Evolutionary conservation across 2,113 vertebrate genomes (phyloP).

Genomic region (Chascanopsetta lugubris): DNA sequence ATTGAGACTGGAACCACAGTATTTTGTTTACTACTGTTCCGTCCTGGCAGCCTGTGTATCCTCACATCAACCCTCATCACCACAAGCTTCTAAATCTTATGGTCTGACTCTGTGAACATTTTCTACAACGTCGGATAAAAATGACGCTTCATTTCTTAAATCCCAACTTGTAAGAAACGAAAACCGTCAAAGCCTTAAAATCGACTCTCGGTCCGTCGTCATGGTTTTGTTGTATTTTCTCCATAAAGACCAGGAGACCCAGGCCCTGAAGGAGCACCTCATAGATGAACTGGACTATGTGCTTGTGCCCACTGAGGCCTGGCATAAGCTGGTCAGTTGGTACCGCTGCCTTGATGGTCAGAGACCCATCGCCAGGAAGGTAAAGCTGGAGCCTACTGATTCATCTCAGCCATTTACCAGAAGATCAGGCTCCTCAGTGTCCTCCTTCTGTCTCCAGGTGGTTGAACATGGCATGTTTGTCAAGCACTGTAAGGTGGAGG

Average conservation of each 20-base stretch:
- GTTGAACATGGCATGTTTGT: constrained; percentile 97
- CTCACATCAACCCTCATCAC: no score
- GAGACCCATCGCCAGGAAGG: constrained; percentile 93
- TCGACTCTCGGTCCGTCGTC: background rate
- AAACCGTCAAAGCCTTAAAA: no score
- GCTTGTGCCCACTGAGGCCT: constrained; percentile 92
- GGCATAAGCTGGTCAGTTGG: constrained; percentile 92
- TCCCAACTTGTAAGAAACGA: no score
- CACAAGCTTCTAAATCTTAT: no score
- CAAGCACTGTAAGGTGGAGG: constrained; percentile 98
- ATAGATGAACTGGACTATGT: constrained; percentile 97
- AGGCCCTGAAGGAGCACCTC: constrained; percentile 91
- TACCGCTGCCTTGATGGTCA: constrained; percentile 91
- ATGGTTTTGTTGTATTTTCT: background rate
- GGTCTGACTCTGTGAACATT: no score
- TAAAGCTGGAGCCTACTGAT: constrained; percentile 50
- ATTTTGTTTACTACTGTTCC: no score
- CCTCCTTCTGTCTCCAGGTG: constrained; percentile 79
- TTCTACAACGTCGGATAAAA: no score
- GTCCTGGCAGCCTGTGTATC: no score
- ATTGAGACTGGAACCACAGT: no score
- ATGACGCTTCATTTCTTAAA: no score
- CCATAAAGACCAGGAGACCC: constrained; percentile 87
- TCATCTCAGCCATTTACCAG: background rate
- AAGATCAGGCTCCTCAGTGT: background rate